Evolutionary conservation across 2,113 vertebrate species (phyloP).

Genomic region (Leptodactylus fuscus): DNA sequence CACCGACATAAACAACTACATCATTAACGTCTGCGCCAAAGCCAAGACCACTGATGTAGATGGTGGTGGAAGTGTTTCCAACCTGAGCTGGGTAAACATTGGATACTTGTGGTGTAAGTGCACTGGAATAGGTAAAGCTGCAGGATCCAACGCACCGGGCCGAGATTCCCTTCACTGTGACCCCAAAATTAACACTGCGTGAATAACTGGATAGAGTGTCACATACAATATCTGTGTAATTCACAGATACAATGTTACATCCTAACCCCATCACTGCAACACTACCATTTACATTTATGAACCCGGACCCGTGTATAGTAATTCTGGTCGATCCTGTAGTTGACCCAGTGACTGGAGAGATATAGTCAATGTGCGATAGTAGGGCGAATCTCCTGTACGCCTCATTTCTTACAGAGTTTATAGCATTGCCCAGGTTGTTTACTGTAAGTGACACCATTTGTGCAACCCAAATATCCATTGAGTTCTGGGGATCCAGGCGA

Average conservation of each 20-base stretch:
- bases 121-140: slow-evolving; percentile 74
- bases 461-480: slow-evolving; percentile 71
- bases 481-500: slow-evolving; percentile 69
- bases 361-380: slow-evolving; percentile 75
- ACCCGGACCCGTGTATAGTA: slow-evolving; percentile 78
- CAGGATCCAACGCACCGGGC: slow-evolving; percentile 76
- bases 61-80: slow-evolving; percentile 20
- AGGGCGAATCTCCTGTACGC: slow-evolving; percentile 76
- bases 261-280: slow-evolving; percentile 67
- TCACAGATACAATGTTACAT: slow-evolving; percentile 72
- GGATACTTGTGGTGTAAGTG: slow-evolving; percentile 64
- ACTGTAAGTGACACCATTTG: slow-evolving; percentile 72
- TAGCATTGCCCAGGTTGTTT: slow-evolving; percentile 76
- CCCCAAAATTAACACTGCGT: slow-evolving; percentile 61
- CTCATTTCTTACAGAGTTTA: slow-evolving; percentile 69
- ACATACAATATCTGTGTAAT: slow-evolving; percentile 78
- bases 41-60: slow-evolving; percentile 75
- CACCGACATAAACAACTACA: slow-evolving; percentile 68
- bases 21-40: slow-evolving; percentile 71
- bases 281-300: slow-evolving; percentile 62
- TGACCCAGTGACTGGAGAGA: slow-evolving; percentile 76
- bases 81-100: slow-evolving; percentile 68
- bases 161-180: slow-evolving; percentile 64
- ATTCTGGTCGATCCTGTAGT: slow-evolving; percentile 76
- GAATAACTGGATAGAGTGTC: slow-evolving; percentile 72